Evolutionary conservation across 2,888 invertebrate genomes (phyloP), one percentile per base, ranked within the genome.

Genomic region (Asteroscopus sphinx): DNA sequence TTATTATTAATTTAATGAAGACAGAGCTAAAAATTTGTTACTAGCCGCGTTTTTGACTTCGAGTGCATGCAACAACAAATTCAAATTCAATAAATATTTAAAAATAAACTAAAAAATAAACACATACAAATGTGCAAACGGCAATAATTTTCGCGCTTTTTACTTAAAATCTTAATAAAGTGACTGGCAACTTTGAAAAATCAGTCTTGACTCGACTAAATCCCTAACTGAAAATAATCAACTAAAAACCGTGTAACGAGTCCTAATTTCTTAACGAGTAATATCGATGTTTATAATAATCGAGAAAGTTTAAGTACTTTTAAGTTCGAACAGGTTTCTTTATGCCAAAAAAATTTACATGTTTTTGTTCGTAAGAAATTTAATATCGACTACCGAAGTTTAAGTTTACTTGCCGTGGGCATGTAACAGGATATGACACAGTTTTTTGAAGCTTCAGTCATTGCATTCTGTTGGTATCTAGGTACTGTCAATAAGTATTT

Each of bases 351-450:
- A 64, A 69, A 68, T 36, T 53, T 32, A 40, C 60, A 45, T 54
- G 45, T 70, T 81, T 81, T 82, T 81, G 49, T 62, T 71, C 41
- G n/a, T 63, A 45, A 40, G 83, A 76, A 81, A 86, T 71, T 71
- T 60, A 71, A 86, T 70, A 80, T 74, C 46, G 56, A 61, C 73
- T 74, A 68, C 74, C 64, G 69, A 76, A 77, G 75, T 73, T 63
- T 63, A 74, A 69, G 73, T 76, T 76, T 72, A 69, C 64, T 71
- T 61, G 70, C 68, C 76, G 68, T 54, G 67, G 63, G 67, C 73
- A 51, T 71, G 81, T 79, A 80, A 81, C 73, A 56, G 66, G 80
- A 84, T 81, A 79, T 71, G 72, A 76, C 55, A 68, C 59, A 73
- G 75, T 75, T 81, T 80, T 28, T 77, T 73, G 59, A 71, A 65